Evolutionary conservation across 2,888 invertebrate genomes (phyloP).

Genomic region (Pecten maximus): DNA sequence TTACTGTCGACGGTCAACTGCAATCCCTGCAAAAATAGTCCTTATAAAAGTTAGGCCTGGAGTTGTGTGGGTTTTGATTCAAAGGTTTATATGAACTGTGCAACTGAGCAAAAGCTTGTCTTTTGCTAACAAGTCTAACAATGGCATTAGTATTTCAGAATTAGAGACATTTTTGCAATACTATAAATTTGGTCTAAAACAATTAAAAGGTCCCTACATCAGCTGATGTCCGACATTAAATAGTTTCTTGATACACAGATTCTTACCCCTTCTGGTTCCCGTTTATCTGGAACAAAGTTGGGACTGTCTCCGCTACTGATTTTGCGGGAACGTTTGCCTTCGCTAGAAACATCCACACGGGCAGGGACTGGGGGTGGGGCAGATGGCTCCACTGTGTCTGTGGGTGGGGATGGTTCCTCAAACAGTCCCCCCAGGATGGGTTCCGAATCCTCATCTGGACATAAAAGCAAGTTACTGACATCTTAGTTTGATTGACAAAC

Average conservation of each 20-base stretch:
- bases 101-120: too few relatives aligned
- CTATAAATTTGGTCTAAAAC: too few relatives aligned
- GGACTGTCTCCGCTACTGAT: conserved; percentile 77
- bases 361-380: conserved; percentile 69
- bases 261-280: conserved; percentile 89
- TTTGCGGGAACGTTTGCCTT: conserved; percentile 72
- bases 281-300: conserved; percentile 89
- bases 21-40: too few relatives aligned
- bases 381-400: conserved; percentile 67
- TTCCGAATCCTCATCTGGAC: conserved; percentile 85
- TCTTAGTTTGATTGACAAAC: too few relatives aligned
- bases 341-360: conserved; percentile 62
- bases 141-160: too few relatives aligned
- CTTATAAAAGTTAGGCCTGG: too few relatives aligned
- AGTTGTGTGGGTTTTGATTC: too few relatives aligned
- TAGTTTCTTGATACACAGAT: neutral
- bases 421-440: conserved; percentile 96
- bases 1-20: too few relatives aligned
- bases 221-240: neutral
- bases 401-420: conserved; percentile 91
- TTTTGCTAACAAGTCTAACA: too few relatives aligned
- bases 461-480: neutral
- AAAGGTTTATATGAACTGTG: too few relatives aligned
- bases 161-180: neutral
- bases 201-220: neutral